Percentiles rank a stretch among this genome's conserved stretches.
These are phyloP conservation scores for Drosophila neutralis DNA, from an alignment of 2,888 invertebrate genomes.

Conservation along the genomic window DNA sequence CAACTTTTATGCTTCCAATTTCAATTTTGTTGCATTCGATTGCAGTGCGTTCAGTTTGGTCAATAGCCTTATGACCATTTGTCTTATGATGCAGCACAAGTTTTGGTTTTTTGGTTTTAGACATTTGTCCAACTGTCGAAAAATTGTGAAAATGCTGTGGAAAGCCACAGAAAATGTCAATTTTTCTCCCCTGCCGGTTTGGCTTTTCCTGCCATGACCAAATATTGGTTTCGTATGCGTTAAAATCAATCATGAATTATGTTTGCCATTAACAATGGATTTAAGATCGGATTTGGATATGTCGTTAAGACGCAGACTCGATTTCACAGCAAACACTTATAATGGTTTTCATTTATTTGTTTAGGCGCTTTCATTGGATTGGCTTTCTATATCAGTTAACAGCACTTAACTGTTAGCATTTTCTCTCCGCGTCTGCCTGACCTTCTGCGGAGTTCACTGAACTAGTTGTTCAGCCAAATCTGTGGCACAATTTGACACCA, in stretches of 20 bases:
- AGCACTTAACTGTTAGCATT: slow-evolving; percentile 20
- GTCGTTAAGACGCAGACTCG: slow-evolving; percentile 17
- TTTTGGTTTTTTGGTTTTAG: not conserved
- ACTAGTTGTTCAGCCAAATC: slow-evolving; percentile 58
- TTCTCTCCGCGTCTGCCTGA: slow-evolving; percentile 28
- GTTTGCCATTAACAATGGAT: slow-evolving; percentile 69
- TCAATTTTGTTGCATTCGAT: slow-evolving; percentile 30
- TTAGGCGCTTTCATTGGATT: slow-evolving; percentile 12
- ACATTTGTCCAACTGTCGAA: slow-evolving; percentile 38
- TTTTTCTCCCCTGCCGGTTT: not conserved
- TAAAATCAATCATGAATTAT: slow-evolving; percentile 76
- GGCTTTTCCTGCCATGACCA: slow-evolving; percentile 47
- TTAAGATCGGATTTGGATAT: slow-evolving; percentile 68
- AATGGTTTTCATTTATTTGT: slow-evolving; percentile 2
- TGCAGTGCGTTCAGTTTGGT: slow-evolving; percentile 23
- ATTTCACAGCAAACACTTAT: not conserved
- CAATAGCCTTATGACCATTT: slow-evolving; percentile 38
- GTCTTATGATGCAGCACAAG: slow-evolving; percentile 33
- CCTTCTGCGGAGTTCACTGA: slow-evolving; percentile 64
- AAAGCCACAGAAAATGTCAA: slow-evolving; percentile 32
- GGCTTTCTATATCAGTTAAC: slow-evolving; percentile 50
- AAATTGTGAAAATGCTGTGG: slow-evolving; percentile 44
- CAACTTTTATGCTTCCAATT: not conserved
- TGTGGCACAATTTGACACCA: slow-evolving; percentile 64
- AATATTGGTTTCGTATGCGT: slow-evolving; percentile 33